Evolutionary conservation across 92 coral and sea anemone species (phyloP).

Genomic region (Palythoa heliodiscus): DNA sequence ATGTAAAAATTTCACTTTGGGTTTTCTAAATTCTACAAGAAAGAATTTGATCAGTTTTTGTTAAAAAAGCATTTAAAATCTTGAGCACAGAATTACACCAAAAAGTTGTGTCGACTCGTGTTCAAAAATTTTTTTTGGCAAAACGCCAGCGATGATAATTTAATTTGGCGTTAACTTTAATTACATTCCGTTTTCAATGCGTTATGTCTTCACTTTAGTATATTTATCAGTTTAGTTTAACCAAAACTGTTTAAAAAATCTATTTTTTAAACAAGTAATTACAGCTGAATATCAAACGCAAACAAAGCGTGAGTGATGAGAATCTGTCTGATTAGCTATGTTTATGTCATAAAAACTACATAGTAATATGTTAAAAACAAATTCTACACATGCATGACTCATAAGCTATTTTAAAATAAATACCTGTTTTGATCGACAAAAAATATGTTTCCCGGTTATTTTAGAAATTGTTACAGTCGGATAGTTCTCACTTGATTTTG

Average conservation of each 20-base stretch:
- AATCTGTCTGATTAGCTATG: not conserved
- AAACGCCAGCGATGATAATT: slow-evolving; percentile 24
- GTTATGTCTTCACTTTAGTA: not conserved
- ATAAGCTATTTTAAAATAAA: not conserved
- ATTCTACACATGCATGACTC: too few species aligned
- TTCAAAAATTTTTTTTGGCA: not conserved
- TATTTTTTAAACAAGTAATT: slow-evolving; percentile 3
- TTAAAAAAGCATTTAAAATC: not conserved
- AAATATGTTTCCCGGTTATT: not conserved
- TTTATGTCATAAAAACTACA: not conserved
- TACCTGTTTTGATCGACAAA: not conserved
- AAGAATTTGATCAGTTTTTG: not conserved
- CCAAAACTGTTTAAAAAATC: not conserved
- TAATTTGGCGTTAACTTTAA: not conserved
- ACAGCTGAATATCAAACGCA: not conserved
- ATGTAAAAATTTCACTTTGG: not conserved
- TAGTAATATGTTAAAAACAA: not conserved
- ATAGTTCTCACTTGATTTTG: not conserved
- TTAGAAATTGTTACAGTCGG: not conserved
- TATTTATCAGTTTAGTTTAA: not conserved
- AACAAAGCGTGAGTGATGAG: not conserved
- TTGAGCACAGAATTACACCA: not conserved
- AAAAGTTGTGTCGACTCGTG: not conserved
- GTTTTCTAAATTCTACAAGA: not conserved
- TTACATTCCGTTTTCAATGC: not conserved